A percentile compares a stretch with the other conserved stretches of the same genome.
These are phyloP conservation scores for Chelon labrosus DNA, from an alignment of 2,797 vertebrate species.

Conservation along the genomic window DNA sequence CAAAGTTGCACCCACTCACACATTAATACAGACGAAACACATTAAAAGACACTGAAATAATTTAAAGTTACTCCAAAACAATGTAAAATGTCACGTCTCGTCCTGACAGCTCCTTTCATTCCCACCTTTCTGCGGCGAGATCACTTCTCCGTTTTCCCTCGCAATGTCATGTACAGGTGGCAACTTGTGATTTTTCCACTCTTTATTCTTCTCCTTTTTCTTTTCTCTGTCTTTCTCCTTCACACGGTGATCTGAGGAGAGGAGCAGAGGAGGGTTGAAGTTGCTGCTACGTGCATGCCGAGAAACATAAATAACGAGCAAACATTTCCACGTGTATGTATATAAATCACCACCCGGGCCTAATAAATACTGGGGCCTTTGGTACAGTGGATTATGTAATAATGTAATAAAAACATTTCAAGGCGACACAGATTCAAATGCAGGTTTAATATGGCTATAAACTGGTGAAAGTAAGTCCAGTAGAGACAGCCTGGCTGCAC, in stretches of 20 bases:
- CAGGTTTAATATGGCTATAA: accelerated
- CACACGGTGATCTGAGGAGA: conserved; percentile 63
- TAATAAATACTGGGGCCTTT: conserved; percentile 74
- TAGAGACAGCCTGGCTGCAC: neutral
- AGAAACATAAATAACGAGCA: conserved; percentile 44
- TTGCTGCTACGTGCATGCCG: conserved; percentile 21
- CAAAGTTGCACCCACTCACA: neutral
- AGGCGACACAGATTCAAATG: accelerated
- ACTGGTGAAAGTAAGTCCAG: neutral
- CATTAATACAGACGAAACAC: neutral
- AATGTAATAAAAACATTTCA: neutral
- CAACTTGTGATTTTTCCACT: conserved; percentile 91
- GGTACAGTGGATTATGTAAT: conserved; percentile 49
- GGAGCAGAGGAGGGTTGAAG: conserved; percentile 29
- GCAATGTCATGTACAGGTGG: conserved; percentile 89
- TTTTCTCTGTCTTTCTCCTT: conserved; percentile 89
- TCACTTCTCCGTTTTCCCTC: conserved; percentile 93
- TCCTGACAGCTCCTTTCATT: neutral
- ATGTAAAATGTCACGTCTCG: neutral
- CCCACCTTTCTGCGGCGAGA: conserved; percentile 90
- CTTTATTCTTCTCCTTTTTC: conserved; percentile 88
- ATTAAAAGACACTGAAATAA: neutral
- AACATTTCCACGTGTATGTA: conserved; percentile 80
- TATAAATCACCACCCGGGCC: conserved; percentile 70
- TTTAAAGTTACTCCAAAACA: neutral